Percentiles rank a stretch among this genome's conserved stretches.
Conservation (phyloP, 2,888 invertebrate genomes). For the Punctoribates punctum region DNA sequence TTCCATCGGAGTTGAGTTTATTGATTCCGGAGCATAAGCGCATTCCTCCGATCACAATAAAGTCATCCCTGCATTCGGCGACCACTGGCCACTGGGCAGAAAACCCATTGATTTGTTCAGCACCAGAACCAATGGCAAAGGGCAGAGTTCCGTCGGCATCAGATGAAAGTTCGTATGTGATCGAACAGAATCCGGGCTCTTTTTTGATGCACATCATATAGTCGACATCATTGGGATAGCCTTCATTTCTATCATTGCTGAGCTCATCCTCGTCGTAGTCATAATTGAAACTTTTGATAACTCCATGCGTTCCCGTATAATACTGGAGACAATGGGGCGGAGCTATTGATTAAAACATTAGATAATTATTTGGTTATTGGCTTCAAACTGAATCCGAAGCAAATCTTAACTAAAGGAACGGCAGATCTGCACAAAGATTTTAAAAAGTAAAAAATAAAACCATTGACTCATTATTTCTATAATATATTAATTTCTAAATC, state of each 20-base stretch:
- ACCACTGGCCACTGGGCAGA: conserved; percentile 36
- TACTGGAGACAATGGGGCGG: conserved; percentile 50
- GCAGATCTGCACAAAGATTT: no score
- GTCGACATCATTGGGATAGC: conserved; percentile 49
- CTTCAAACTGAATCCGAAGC: no score
- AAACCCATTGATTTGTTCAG: conserved; percentile 38
- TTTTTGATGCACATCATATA: conserved; percentile 48
- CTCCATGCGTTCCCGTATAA: conserved; percentile 48
- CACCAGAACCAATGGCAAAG: conserved; percentile 46
- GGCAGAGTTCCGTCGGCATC: conserved; percentile 45
- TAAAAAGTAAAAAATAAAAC: no score
- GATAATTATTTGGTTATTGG: no score
- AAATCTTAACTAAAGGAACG: no score
- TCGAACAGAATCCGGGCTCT: conserved; percentile 49
- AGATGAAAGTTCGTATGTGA: conserved; percentile 47
- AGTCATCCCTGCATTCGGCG: conserved; percentile 48
- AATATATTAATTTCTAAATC: no score
- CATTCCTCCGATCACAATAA: conserved; percentile 47
- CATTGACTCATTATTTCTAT: no score
- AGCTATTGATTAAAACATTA: no score
- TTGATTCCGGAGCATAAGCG: conserved; percentile 44
- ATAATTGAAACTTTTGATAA: conserved; percentile 50
- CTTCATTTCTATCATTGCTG: conserved; percentile 34
- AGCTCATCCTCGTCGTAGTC: conserved; percentile 33
- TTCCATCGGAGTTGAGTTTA: background rate